Conservation (phyloP, 2,113 vertebrate species). For the Malurus cyaneus region DNA sequence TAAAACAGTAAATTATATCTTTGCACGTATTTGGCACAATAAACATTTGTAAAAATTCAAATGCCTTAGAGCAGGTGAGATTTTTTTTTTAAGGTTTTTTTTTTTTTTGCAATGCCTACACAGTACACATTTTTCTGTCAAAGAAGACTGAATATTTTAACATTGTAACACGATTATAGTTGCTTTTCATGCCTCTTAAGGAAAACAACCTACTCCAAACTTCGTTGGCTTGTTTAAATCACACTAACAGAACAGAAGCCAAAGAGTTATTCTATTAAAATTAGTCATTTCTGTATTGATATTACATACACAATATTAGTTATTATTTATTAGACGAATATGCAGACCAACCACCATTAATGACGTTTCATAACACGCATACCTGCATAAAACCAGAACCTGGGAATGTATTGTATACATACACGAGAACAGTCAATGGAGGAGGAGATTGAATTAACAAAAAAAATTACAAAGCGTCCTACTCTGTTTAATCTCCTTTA, state of each 20-base stretch:
- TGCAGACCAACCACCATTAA: constrained; percentile 51
- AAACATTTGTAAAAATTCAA: constrained; percentile 77
- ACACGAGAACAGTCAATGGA: neutral
- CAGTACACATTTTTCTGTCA: constrained; percentile 75
- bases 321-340: constrained; percentile 44
- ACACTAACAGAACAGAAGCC: constrained; percentile 71
- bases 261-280: constrained; percentile 67
- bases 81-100: neutral
- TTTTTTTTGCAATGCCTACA: constrained; percentile 79
- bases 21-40: constrained; percentile 81
- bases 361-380: constrained; percentile 37
- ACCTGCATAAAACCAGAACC: constrained; percentile 35
- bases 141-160: constrained; percentile 75
- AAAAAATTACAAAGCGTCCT: neutral
- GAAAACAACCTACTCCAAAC: constrained; percentile 72
- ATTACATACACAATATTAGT: constrained; percentile 67
- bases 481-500: constrained; percentile 49
- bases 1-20: constrained; percentile 77
- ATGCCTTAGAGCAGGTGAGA: constrained; percentile 66
- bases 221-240: constrained; percentile 69
- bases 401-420: constrained; percentile 25
- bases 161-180: constrained; percentile 73
- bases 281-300: constrained; percentile 58
- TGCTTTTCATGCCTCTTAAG: constrained; percentile 80
- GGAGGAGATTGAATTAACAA: neutral